A percentile compares a stretch with the other conserved stretches of the same genome.
Evolutionary conservation across 2,797 vertebrate genomes (phyloP).

Genomic region (Helicolenus hilgendorfi): DNA sequence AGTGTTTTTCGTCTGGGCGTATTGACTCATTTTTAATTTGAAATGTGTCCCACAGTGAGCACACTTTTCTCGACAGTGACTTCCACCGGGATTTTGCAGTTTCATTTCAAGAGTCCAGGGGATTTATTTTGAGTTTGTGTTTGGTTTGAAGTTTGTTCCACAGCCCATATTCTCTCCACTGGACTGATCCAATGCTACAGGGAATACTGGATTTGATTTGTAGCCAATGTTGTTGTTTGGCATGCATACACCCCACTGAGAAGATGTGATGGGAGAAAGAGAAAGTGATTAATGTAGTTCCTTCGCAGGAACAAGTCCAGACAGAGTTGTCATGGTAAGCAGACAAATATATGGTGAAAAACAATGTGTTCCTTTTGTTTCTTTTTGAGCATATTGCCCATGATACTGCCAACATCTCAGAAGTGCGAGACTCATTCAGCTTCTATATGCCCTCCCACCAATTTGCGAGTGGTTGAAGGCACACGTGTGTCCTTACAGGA

Average conservation of each 20-base stretch:
- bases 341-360: not conserved
- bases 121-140: slow-evolving; percentile 45
- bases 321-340: not conserved
- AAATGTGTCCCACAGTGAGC: slow-evolving; percentile 26
- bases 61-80: slow-evolving; percentile 10
- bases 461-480: not conserved
- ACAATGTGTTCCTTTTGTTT: not conserved
- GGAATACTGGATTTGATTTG: slow-evolving; percentile 21
- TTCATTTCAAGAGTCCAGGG: slow-evolving; percentile 40
- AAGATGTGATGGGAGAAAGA: not conserved
- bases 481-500: not conserved
- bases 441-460: not conserved
- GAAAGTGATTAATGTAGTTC: slow-evolving; percentile 33
- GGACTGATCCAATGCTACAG: not conserved
- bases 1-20: slow-evolving; percentile 21
- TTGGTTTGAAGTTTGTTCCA: slow-evolving; percentile 22
- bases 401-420: not conserved
- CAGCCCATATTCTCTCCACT: slow-evolving; percentile 25
- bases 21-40: slow-evolving; percentile 55
- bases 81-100: slow-evolving; percentile 22
- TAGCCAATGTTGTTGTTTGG: slow-evolving; percentile 38
- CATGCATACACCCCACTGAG: slow-evolving; percentile 32
- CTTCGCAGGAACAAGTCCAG: slow-evolving; percentile 20
- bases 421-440: not conserved
- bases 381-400: not conserved